Evolutionary conservation across 2,888 invertebrate species (phyloP).

Genomic region (Amphimallon solstitiale): DNA sequence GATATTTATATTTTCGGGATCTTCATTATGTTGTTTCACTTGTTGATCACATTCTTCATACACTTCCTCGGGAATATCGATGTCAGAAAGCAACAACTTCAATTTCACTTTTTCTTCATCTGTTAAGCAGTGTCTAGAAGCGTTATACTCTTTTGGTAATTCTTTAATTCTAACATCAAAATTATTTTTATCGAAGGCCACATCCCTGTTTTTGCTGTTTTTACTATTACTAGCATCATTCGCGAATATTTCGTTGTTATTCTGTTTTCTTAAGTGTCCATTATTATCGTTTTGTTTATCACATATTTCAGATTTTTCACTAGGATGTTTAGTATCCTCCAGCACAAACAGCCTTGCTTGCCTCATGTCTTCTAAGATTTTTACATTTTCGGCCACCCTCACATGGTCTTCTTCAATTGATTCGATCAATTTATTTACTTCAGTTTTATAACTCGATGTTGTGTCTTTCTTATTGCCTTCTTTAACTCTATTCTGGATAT

Average conservation of each 20-base stretch:
- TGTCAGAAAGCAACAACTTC: slow-evolving; percentile 42
- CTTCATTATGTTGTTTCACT: neutral
- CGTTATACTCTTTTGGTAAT: slow-evolving; percentile 42
- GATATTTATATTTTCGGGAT: neutral
- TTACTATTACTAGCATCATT: too few species aligned
- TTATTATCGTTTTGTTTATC: neutral
- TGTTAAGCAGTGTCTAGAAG: slow-evolving; percentile 43
- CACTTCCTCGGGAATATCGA: slow-evolving; percentile 38
- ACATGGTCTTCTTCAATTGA: slow-evolving; percentile 3
- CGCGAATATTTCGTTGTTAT: too few species aligned
- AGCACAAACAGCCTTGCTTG: slow-evolving; percentile 17
- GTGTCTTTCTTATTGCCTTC: neutral
- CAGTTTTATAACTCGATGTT: slow-evolving; percentile 21
- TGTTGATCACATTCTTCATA: neutral
- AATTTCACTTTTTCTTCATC: slow-evolving; percentile 48
- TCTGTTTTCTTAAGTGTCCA: too few species aligned
- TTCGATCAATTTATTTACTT: slow-evolving; percentile 8
- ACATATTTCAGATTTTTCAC: neutral
- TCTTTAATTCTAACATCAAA: too few species aligned
- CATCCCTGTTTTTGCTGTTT: too few species aligned
- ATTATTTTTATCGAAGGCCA: too few species aligned
- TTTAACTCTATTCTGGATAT: neutral
- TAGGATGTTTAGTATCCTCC: slow-evolving; percentile 15
- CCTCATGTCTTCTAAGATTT: slow-evolving; percentile 21
- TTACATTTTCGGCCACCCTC: slow-evolving; percentile 22